phyloP scores from a whole-genome alignment of 1,140 invertebrate species.

The Bombus polaris region DNA sequence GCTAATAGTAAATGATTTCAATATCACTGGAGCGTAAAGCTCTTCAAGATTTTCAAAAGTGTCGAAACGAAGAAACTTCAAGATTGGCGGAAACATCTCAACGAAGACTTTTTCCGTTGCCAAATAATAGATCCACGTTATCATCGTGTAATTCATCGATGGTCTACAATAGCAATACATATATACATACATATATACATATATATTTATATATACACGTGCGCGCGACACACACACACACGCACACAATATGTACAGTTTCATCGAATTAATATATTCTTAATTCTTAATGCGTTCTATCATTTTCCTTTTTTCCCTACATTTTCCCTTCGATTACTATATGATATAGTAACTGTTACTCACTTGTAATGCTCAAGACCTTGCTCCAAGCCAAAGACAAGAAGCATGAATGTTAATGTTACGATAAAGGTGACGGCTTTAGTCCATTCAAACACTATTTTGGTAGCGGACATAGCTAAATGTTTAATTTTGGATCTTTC shows the following conservation, averaged over 20 bases:
- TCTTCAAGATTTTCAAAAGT: slow-evolving; percentile 87
- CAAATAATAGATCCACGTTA: slow-evolving; percentile 88
- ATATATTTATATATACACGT: background rate
- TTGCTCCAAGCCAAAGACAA: slow-evolving; percentile 89
- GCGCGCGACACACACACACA: no score
- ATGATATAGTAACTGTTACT: slow-evolving; percentile 4
- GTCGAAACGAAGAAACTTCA: slow-evolving; percentile 85
- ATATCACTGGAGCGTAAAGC: slow-evolving; percentile 86
- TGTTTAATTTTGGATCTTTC: slow-evolving; percentile 89
- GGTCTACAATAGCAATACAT: slow-evolving; percentile 77
- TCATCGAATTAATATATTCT: background rate
- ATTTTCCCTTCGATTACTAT: no score
- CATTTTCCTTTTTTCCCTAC: background rate
- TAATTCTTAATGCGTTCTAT: background rate
- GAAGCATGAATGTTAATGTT: slow-evolving; percentile 89
- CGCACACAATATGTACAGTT: background rate
- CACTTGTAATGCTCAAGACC: slow-evolving; percentile 88
- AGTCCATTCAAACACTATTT: slow-evolving; percentile 91
- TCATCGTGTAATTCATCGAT: slow-evolving; percentile 84
- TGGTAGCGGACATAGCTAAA: slow-evolving; percentile 91
- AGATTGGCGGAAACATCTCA: slow-evolving; percentile 84
- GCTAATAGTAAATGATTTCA: slow-evolving; percentile 83
- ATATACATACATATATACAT: background rate
- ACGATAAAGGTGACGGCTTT: slow-evolving; percentile 91
- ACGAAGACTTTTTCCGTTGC: slow-evolving; percentile 89